Evolutionary conservation across 2,797 vertebrate genomes (phyloP).

Genomic region (Myotis findleyi): DNA sequence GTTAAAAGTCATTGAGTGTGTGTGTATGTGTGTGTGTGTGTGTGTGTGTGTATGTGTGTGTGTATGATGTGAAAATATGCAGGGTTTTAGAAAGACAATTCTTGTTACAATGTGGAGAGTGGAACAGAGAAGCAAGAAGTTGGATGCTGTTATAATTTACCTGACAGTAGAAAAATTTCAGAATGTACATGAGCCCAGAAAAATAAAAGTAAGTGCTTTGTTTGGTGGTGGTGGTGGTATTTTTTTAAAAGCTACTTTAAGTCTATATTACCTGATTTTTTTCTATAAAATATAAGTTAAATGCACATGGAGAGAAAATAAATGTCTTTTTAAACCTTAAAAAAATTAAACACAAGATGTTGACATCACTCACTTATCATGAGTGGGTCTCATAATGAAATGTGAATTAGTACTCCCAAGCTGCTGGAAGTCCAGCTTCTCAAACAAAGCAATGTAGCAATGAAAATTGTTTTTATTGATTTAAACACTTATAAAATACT

Average conservation of each 20-base stretch:
- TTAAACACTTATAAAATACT: background rate
- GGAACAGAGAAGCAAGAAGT: background rate
- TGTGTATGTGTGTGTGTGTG: background rate
- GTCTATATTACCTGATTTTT: background rate
- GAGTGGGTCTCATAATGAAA: background rate
- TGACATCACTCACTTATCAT: background rate
- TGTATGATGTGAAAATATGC: background rate
- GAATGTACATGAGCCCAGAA: background rate
- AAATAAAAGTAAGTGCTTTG: slow-evolving; percentile 26
- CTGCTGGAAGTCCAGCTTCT: background rate
- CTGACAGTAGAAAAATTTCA: background rate
- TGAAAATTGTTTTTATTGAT: background rate
- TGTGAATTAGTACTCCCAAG: background rate
- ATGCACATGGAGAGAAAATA: background rate
- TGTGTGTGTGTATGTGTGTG: background rate
- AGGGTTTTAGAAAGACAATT: background rate
- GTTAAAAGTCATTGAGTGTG: background rate
- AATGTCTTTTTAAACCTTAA: background rate
- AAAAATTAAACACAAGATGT: background rate
- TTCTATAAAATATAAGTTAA: background rate
- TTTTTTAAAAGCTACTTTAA: background rate
- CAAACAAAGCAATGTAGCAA: background rate
- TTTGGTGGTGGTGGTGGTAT: background rate
- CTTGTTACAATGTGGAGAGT: background rate
- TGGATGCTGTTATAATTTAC: background rate